Conservation (phyloP, 1,140 invertebrate species). For the Bradysia coprophila region DNA sequence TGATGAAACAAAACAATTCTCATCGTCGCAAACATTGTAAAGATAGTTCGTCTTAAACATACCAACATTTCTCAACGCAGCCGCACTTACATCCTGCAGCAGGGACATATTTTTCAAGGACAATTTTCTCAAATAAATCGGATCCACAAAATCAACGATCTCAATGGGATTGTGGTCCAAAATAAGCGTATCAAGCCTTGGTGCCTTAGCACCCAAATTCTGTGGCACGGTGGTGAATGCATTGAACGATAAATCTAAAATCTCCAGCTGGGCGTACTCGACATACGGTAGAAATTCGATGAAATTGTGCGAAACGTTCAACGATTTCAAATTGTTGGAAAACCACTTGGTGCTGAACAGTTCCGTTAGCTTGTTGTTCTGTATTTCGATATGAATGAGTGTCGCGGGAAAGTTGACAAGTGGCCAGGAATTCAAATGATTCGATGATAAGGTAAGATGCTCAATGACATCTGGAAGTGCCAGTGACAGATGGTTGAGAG, state of each 20-base stretch:
- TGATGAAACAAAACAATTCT: too few species aligned
- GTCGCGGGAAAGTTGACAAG: not conserved
- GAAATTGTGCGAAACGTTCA: not conserved
- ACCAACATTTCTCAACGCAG: not conserved
- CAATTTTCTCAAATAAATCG: not conserved
- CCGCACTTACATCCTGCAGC: not conserved
- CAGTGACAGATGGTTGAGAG: not conserved
- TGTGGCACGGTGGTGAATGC: not conserved
- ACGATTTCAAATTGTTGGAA: not conserved
- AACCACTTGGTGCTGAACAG: not conserved
- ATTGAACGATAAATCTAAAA: not conserved
- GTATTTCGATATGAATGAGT: constrained; percentile 1
- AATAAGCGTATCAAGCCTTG: not conserved
- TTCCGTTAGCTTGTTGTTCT: not conserved
- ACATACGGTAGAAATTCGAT: not conserved
- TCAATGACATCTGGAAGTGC: not conserved
- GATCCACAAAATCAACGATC: not conserved
- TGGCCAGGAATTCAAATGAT: constrained; percentile 1
- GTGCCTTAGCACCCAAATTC: not conserved
- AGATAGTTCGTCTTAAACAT: too few species aligned
- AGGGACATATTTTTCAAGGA: not conserved
- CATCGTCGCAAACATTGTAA: too few species aligned
- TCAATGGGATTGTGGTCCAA: constrained; percentile 1
- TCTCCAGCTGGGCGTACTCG: not conserved
- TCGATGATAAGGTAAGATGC: not conserved